phyloP scores from a whole-genome alignment of 2,113 vertebrate species.

The Eulemur rufifrons region DNA sequence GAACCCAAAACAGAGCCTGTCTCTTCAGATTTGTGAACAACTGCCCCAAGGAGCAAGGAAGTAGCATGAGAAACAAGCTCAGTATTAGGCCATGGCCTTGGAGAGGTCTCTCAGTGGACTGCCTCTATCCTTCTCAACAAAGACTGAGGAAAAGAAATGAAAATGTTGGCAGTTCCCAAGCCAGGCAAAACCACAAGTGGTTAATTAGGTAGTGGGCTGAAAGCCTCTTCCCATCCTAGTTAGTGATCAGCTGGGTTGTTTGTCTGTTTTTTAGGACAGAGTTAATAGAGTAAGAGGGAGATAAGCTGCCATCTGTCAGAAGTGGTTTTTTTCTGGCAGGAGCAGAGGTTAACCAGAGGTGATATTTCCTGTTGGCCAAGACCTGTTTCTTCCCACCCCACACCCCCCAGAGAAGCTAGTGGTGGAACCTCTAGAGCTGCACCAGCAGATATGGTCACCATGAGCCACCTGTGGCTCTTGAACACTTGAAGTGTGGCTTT shows the following conservation, averaged over 20 bases:
- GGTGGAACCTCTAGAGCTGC: background rate
- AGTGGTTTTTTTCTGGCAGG: background rate
- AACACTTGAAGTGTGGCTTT: background rate
- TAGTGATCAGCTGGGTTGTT: background rate
- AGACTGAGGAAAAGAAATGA: background rate
- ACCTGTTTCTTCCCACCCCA: background rate
- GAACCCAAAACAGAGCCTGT: background rate
- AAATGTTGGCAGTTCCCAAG: conserved; percentile 12
- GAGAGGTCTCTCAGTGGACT: background rate
- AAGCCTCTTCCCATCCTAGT: background rate
- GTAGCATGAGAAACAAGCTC: background rate
- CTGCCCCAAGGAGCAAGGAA: background rate
- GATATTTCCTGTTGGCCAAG: background rate
- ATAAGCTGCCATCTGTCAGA: conserved; percentile 57
- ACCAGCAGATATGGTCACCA: background rate
- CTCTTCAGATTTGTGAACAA: background rate
- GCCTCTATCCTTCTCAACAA: background rate
- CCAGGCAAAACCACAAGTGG: background rate
- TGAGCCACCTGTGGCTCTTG: background rate
- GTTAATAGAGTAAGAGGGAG: background rate
- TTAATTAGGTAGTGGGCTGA: background rate
- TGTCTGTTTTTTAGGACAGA: background rate
- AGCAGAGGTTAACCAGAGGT: conserved; percentile 38
- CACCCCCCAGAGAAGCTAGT: background rate
- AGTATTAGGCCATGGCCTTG: background rate